Percentiles rank a stretch among this genome's conserved stretches.
Conservation (phyloP, 2,113 vertebrate species). For the Passer domesticus region DNA sequence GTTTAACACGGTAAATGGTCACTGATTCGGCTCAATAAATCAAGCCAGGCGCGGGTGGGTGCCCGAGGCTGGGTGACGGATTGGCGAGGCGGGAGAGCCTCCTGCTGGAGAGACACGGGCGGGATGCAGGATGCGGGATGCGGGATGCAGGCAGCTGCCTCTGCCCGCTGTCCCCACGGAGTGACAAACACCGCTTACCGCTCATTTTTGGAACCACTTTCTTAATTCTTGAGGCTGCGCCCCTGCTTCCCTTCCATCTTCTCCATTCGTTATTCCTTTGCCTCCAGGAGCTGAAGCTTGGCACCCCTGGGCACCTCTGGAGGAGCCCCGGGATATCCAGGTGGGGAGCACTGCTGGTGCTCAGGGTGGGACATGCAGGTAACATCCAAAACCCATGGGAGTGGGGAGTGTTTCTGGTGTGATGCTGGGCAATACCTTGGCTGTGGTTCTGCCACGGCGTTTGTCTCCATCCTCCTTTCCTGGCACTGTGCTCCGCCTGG, state of each 20-base stretch:
- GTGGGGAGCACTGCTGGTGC: background rate
- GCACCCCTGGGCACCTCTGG: background rate
- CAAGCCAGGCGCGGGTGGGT: background rate
- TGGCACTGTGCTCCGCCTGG: rapidly evolving
- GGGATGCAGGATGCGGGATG: too few species aligned
- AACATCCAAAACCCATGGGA: rapidly evolving
- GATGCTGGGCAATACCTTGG: background rate
- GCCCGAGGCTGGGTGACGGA: background rate
- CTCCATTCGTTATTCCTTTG: rapidly evolving
- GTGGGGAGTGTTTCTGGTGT: too few species aligned
- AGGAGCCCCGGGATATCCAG: background rate
- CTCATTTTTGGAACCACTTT: rapidly evolving
- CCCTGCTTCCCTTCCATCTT: too few species aligned
- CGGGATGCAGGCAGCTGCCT: rapidly evolving
- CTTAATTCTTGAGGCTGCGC: rapidly evolving
- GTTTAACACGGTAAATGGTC: background rate
- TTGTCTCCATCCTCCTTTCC: background rate
- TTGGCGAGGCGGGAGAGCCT: slow-evolving; percentile 12
- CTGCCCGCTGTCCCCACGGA: too few species aligned
- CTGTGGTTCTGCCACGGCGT: rapidly evolving
- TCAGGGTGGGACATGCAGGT: rapidly evolving
- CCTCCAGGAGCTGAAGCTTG: background rate
- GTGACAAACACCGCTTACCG: rapidly evolving
- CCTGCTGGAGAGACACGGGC: slow-evolving; percentile 2
- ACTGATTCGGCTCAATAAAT: background rate